Percentiles rank a stretch among this genome's conserved stretches.
Conservation (phyloP, 2,797 vertebrate species). For the Myotis daubentonii region DNA sequence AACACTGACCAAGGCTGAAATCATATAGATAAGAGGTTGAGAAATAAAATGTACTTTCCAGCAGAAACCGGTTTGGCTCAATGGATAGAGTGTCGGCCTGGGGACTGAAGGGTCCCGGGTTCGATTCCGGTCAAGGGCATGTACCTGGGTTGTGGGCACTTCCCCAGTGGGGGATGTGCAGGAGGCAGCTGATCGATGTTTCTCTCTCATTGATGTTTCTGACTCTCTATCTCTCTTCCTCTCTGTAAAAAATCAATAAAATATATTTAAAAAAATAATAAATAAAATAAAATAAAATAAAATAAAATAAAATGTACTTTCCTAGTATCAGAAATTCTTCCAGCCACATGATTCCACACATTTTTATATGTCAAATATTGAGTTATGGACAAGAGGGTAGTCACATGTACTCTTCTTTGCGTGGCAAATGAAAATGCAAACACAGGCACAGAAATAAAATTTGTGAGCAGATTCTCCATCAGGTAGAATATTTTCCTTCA, state of each 20-base stretch:
- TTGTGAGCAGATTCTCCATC: neutral
- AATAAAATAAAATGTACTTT: neutral
- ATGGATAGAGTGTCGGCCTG: no score
- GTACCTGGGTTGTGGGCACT: no score
- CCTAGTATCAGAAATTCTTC: neutral
- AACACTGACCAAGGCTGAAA: neutral
- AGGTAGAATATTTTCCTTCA: neutral
- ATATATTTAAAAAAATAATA: no score
- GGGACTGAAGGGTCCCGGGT: no score
- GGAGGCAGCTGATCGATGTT: no score
- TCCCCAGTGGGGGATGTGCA: no score
- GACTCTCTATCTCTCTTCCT: no score
- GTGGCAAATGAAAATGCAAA: neutral
- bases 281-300: no score
- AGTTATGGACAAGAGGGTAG: neutral
- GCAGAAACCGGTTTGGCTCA: no score
- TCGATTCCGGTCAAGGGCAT: no score
- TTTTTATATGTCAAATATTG: neutral
- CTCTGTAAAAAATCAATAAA: no score
- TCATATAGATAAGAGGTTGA: neutral
- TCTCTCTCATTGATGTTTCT: no score
- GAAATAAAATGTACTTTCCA: neutral
- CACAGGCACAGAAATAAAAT: neutral
- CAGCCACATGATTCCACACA: neutral
- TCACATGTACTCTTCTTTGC: neutral